Evolutionary conservation across 2,797 vertebrate species (phyloP), one percentile per base, ranked within the genome.

Genomic region (Tapera naevia): DNA sequence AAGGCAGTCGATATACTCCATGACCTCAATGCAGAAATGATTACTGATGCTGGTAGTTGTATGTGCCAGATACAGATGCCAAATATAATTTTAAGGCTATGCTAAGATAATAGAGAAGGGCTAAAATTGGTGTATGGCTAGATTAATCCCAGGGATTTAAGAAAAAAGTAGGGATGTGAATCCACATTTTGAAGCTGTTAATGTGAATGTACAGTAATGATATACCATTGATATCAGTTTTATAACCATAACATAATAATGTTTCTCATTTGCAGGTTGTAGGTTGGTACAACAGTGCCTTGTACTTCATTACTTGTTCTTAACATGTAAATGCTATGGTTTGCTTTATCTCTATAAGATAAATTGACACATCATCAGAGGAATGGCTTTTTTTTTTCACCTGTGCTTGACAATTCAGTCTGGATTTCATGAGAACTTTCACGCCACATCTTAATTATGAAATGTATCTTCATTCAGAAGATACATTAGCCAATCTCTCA

Each of bases 1-100:
- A 10, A 14, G 21, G 86, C 85, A 10, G 64, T 28, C 43, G 35
- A 9, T 56, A 21, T 8, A 7, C 62, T 80, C 33, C 0, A 70
- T 90, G 90, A 89, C 72, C 92, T 93, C 94, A 65, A 86, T 79
- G 53, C 80, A 86, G 87, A 65, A 90, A 66, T n/a, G 46, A 5
- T 70, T 73, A 41, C 64, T 82, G 71, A 61, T 73, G 89, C 56
- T 53, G 28, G 64, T 39, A 51, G n/a, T 88, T 81, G 51, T 62
- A 8, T 39, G 86, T 71, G 89, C 92, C 71, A 35, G 57, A 33
- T 76, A 72, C 4, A 39, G 78, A 54, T 14, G 67, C 88, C 90
- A 76, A 66, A 70, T 73, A 12, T 23, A 27, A 84, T 64, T 27
- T 64, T 25, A 23, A 64, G 67, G 54, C 71, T 84, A 4, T 5